Conservation (phyloP, 2,888 invertebrate species). For the Digitonthophagus gazella region DNA sequence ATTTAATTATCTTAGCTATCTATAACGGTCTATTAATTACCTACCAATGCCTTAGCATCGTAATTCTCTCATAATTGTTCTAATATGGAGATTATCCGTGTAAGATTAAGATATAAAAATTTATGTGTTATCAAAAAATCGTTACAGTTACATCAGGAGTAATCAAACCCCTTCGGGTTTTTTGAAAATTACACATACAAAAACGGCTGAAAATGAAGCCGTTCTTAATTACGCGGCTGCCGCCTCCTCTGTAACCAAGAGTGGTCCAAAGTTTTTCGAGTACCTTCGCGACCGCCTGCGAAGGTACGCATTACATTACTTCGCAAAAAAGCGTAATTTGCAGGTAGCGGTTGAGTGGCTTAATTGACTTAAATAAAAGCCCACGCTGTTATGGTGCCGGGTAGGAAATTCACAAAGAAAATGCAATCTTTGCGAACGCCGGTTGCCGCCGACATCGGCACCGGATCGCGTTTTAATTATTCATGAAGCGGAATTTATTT, state of each 20-base stretch:
- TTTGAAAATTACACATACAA: not conserved
- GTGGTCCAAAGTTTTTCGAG: not conserved
- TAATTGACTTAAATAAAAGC: constrained; percentile 12
- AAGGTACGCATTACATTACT: constrained; percentile 10
- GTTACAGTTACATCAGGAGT: not conserved
- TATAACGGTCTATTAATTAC: not conserved
- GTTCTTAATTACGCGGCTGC: constrained; percentile 4
- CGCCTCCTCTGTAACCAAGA: constrained; percentile 7
- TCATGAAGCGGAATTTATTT: no score
- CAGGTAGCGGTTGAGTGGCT: constrained; percentile 12
- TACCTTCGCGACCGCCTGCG: constrained; percentile 1
- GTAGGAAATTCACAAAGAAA: not conserved
- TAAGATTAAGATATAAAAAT: no score
- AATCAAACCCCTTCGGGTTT: not conserved
- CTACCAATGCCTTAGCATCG: no score
- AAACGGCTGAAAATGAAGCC: not conserved
- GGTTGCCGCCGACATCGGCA: not conserved
- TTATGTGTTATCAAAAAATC: no score
- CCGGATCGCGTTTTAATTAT: not conserved
- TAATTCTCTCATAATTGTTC: no score
- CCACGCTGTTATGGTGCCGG: not conserved
- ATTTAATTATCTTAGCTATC: not conserved
- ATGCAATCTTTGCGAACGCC: not conserved
- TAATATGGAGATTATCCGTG: no score
- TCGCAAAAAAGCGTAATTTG: constrained; percentile 12